Percentiles rank a stretch among this genome's conserved stretches.
Conservation (phyloP, 1,140 invertebrate genomes). For the Armadillidium nasatum region DNA sequence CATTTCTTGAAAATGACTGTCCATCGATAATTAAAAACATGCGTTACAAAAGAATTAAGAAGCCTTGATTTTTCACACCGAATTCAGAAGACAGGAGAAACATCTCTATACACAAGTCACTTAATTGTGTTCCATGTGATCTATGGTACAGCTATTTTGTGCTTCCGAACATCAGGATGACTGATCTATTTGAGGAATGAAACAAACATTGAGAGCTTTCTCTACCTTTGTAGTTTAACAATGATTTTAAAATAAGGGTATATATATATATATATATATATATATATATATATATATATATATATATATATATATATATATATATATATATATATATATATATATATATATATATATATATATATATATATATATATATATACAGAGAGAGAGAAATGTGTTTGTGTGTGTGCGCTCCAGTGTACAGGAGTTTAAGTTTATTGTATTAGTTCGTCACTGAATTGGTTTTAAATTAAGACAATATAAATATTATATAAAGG, state of each 20-base stretch:
- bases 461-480: no score
- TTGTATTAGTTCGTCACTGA: no score
- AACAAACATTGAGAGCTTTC: background rate
- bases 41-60: no score
- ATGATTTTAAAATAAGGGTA: background rate
- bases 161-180: background rate
- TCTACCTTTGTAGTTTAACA: background rate
- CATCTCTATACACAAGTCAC: background rate
- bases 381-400: no score
- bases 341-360: no score
- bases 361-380: no score
- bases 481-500: no score
- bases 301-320: slow-evolving; percentile 6
- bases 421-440: no score
- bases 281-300: slow-evolving; percentile 6
- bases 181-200: background rate
- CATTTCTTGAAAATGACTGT: no score
- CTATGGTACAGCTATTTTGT: background rate
- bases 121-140: background rate
- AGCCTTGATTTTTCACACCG: background rate
- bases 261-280: background rate
- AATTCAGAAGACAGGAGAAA: background rate
- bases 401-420: no score
- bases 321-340: slow-evolving; percentile 1
- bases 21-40: no score